A percentile compares a stretch with the other conserved stretches of the same genome.
Evolutionary conservation across 2,888 invertebrate species (phyloP).

Genomic region (Galeopsomyia nigrocyanea): DNA sequence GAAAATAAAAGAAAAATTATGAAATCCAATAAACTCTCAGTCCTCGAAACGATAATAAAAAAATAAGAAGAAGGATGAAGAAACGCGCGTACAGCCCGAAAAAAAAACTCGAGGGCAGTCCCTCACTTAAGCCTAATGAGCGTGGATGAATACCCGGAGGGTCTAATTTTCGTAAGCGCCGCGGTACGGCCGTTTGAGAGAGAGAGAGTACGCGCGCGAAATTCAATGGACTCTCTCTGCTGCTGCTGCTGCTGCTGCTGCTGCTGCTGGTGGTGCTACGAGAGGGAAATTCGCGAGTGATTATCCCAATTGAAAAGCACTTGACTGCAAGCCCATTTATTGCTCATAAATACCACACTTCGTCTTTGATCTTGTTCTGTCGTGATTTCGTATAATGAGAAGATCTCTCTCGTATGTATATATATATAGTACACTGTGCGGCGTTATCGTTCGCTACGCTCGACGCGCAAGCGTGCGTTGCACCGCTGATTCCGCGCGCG

Average conservation of each 20-base stretch:
- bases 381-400: constrained; percentile 39
- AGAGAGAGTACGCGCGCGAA: constrained; percentile 10
- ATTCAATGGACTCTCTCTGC: constrained; percentile 20
- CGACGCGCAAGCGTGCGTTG: neutral
- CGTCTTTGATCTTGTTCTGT: constrained; percentile 28
- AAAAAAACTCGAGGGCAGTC: too few relatives aligned
- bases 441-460: constrained; percentile 13
- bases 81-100: too few relatives aligned
- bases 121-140: too few relatives aligned
- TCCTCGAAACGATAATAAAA: too few relatives aligned
- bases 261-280: too few relatives aligned
- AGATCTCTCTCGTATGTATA: too few relatives aligned
- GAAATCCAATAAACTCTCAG: too few relatives aligned
- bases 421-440: neutral
- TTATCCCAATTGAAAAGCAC: constrained; percentile 52
- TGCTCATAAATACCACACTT: constrained; percentile 27
- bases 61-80: too few relatives aligned
- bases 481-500: constrained; percentile 1
- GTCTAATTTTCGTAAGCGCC: constrained; percentile 27
- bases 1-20: too few relatives aligned
- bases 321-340: constrained; percentile 48
- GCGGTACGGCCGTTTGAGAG: neutral
- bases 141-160: constrained; percentile 15
- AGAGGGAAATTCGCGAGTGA: constrained; percentile 15
- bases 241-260: too few relatives aligned